Base-by-base conservation (phyloP, 2,113 vertebrate genomes). In the Furnarius figulus region DNA sequence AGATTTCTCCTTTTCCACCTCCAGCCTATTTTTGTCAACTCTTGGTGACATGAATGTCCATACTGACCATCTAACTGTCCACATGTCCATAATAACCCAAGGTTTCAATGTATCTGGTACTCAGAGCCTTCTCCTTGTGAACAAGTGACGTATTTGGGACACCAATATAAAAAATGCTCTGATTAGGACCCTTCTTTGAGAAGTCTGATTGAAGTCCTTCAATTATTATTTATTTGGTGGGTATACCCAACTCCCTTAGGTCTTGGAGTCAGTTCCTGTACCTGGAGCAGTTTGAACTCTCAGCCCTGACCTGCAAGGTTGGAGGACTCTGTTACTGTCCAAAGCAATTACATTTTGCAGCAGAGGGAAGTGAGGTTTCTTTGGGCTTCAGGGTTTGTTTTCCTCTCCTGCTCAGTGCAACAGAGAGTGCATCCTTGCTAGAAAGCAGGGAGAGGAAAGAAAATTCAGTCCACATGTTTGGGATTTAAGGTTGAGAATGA, bases 391-490 rank as follows among this genome's bases (percentile, higher is more conserved):
- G 94, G 39, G 53, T 93, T 96, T 95, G 78, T 95, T 97, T 97
- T 96, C 72, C 49, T 92, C 89, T 66, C 33, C 93, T 95, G 71
- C 58, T 72, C 30, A 37, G 73, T 73, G 76, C 56, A 67, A 72
- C 85, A 71, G 49, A 66, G 68, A 80, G 28, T 79, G 82, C 79
- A 46, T 90, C 95, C 87, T 94, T 93, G 88, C 85, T 96, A 68
- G 94, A 95, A 89, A 95, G 95, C 89, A 90, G 72, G 67, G 62
- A 59, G 83, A 78, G 66, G 89, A 63, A 70, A 75, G 94, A 85
- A 96, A 97, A 97, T 96, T 67, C 87, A 92, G 94, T 77, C 96
- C 96, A 96, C 93, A 92, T 97, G 96, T 96, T 92, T 68, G 92
- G 83, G 92, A 94, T 97, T 97, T 96, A 95, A 81, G 91, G 72